Percentiles rank a stretch among this genome's conserved stretches.
Evolutionary conservation across 2,113 vertebrate genomes (phyloP).

Genomic region (Callipepla californica): DNA sequence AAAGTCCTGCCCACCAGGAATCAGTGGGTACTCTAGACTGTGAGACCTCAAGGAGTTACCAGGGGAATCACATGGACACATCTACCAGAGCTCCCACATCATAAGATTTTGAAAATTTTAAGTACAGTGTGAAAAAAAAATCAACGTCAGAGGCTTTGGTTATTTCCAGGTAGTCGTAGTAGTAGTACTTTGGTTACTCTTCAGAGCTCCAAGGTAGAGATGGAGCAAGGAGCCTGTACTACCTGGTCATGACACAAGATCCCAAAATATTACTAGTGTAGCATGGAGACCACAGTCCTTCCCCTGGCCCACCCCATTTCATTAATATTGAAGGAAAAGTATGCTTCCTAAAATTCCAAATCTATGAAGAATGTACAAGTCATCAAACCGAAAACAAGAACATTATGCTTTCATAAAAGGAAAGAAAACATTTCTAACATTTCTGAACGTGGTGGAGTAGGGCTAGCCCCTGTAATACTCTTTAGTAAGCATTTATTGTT

Average conservation of each 20-base stretch:
- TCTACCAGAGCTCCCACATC: background rate
- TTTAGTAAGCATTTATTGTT: background rate
- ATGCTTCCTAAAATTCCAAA: background rate
- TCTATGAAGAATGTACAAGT: background rate
- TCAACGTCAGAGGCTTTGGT: background rate
- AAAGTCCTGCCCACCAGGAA: too few relatives aligned
- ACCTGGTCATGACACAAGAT: background rate
- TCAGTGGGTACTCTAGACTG: accelerated
- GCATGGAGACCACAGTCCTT: background rate
- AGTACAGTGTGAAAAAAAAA: background rate
- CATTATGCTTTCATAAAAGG: accelerated
- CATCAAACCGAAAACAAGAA: background rate
- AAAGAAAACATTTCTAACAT: background rate
- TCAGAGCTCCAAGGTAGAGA: background rate
- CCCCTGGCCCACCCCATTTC: background rate
- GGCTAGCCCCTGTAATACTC: background rate
- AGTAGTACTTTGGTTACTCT: too few relatives aligned
- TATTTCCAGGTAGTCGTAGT: background rate
- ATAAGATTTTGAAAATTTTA: background rate
- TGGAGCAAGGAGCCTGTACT: background rate
- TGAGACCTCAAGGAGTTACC: background rate
- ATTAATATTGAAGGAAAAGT: accelerated
- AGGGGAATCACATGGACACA: background rate
- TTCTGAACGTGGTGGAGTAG: background rate
- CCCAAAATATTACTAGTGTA: background rate